These are phyloP conservation scores for Aurelia sp. DNA, from an alignment of 30 jellyfish, hydroid and myxozoan genomes.

Conservation along the genomic window DNA sequence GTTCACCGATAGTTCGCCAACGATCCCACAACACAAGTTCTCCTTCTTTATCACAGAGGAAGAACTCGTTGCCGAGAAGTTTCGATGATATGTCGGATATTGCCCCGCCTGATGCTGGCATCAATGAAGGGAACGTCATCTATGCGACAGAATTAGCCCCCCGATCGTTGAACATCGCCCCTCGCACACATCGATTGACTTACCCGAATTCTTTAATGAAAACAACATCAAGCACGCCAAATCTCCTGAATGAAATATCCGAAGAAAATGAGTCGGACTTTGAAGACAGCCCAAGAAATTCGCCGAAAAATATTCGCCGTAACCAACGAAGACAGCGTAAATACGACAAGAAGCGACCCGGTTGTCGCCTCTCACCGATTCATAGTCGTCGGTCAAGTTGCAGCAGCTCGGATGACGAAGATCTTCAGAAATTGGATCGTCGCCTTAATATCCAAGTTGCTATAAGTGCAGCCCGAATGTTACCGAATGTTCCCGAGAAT, in stretches of 20 bases:
- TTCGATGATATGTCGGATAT: slow-evolving; percentile 72
- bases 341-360: slow-evolving; percentile 75
- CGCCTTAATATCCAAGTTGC: slow-evolving; percentile 56
- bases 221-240: slow-evolving; percentile 91
- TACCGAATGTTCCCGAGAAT: slow-evolving; percentile 70
- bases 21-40: slow-evolving; percentile 13
- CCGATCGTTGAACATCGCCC: slow-evolving; percentile 67
- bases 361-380: slow-evolving; percentile 97
- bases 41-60: slow-evolving; percentile 36
- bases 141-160: slow-evolving; percentile 81
- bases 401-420: slow-evolving; percentile 98
- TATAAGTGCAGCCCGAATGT: slow-evolving; percentile 47
- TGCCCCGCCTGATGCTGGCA: slow-evolving; percentile 33
- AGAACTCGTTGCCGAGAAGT: slow-evolving; percentile 64
- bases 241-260: slow-evolving; percentile 89
- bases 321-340: slow-evolving; percentile 86
- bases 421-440: slow-evolving; percentile 68
- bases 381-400: slow-evolving; percentile 98
- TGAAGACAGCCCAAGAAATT: slow-evolving; percentile 95
- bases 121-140: slow-evolving; percentile 44
- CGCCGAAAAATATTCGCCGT: slow-evolving; percentile 84
- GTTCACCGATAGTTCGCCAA: slow-evolving; percentile 64
- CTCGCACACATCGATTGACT: slow-evolving; percentile 85
- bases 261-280: slow-evolving; percentile 95
- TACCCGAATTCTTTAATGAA: slow-evolving; percentile 71